phyloP scores from a whole-genome alignment of 2,888 invertebrate genomes.

The Campoplex capitator region DNA sequence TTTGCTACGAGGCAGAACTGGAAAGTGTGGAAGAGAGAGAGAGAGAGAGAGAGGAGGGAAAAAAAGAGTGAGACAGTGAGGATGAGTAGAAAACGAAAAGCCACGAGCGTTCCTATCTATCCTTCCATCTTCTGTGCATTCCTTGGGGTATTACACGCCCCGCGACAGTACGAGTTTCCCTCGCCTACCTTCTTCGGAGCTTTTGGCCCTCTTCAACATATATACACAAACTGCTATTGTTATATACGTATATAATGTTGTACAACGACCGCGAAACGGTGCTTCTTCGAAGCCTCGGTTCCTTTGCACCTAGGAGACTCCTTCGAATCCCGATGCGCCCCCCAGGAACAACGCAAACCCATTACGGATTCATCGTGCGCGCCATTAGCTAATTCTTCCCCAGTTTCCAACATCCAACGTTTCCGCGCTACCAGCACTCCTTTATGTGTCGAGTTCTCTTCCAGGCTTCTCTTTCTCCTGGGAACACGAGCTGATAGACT shows the following conservation, averaged over 20 bases:
- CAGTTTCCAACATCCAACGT: conserved; percentile 72
- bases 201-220: conserved; percentile 44
- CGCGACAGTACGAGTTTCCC: conserved; percentile 72
- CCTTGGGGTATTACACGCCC: conserved; percentile 84
- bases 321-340: conserved; percentile 81
- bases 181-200: conserved; percentile 62
- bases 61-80: conserved; percentile 53
- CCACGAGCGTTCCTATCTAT: conserved; percentile 79
- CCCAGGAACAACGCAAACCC: conserved; percentile 83
- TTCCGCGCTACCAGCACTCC: conserved; percentile 40
- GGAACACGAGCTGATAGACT: conserved; percentile 51
- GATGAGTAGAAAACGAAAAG: conserved; percentile 60
- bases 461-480: conserved; percentile 43
- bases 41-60: conserved; percentile 46
- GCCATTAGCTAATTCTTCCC: conserved; percentile 84
- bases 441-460: conserved; percentile 28
- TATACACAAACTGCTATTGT: conserved; percentile 26
- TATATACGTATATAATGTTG: conserved; percentile 39
- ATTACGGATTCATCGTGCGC: conserved; percentile 84
- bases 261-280: conserved; percentile 45
- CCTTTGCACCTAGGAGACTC: conserved; percentile 69
- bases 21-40: conserved; percentile 46
- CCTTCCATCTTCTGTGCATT: conserved; percentile 84
- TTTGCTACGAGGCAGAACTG: conserved; percentile 10
- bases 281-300: conserved; percentile 55